Conservation (phyloP, 2,113 vertebrate genomes). For the Phyllopteryx taeniolatus region DNA sequence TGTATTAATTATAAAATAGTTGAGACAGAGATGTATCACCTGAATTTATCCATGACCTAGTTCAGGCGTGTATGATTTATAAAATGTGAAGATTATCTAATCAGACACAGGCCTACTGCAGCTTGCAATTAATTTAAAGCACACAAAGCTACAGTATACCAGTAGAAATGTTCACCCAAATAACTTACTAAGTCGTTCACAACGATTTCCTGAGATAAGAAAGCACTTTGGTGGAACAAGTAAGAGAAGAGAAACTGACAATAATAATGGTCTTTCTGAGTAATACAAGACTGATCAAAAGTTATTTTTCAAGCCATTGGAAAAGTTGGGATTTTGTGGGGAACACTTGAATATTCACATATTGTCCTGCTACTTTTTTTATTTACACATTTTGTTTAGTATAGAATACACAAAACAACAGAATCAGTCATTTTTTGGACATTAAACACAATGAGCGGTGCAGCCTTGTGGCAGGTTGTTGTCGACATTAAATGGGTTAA, state of each 20-base stretch:
- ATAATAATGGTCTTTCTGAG: background rate
- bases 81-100: background rate
- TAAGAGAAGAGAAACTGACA: background rate
- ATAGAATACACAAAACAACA: background rate
- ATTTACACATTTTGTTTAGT: constrained; percentile 8
- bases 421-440: background rate
- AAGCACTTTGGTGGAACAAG: background rate
- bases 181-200: background rate
- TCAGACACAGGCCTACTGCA: background rate
- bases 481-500: constrained; percentile 34
- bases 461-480: constrained; percentile 29
- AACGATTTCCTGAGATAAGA: background rate
- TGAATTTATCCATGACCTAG: constrained; percentile 5
- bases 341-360: background rate
- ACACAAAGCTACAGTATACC: no score
- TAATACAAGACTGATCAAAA: background rate
- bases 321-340: background rate
- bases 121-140: background rate
- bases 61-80: constrained; percentile 5
- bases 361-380: background rate
- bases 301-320: background rate
- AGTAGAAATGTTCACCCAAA: background rate
- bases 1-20: background rate
- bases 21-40: constrained; percentile 3
- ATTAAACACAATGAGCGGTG: constrained; percentile 8